Conservation (phyloP, 1,140 invertebrate genomes). For the Drosophila truncata region DNA sequence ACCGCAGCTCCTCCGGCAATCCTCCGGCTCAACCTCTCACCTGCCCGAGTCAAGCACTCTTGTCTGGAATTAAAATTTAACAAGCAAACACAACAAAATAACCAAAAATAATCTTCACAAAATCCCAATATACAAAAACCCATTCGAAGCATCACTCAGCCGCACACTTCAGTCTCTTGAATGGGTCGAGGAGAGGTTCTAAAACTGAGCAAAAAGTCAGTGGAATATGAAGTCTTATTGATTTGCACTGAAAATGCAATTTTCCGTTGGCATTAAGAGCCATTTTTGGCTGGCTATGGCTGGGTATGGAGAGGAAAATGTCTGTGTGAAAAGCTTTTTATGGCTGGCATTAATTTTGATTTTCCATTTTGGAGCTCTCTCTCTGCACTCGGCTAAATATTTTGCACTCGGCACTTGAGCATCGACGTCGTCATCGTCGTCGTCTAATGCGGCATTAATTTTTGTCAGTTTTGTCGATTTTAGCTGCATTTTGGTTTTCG, state of each 20-base stretch:
- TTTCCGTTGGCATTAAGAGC: slow-evolving; percentile 44
- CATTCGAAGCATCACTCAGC: slow-evolving; percentile 30
- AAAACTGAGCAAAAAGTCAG: slow-evolving; percentile 36
- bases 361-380: slow-evolving; percentile 40
- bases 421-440: slow-evolving; percentile 8
- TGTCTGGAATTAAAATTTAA: slow-evolving; percentile 52
- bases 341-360: slow-evolving; percentile 51
- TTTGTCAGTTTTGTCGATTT: slow-evolving; percentile 27
- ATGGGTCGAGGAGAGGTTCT: slow-evolving; percentile 3
- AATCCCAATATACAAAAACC: slow-evolving; percentile 29
- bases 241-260: slow-evolving; percentile 54
- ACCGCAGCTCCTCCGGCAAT: slow-evolving; percentile 8
- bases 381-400: slow-evolving; percentile 34
- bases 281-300: slow-evolving; percentile 5
- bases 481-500: slow-evolving; percentile 14
- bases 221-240: slow-evolving; percentile 42
- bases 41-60: slow-evolving; percentile 35
- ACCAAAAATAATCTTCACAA: slow-evolving; percentile 44
- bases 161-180: slow-evolving; percentile 25
- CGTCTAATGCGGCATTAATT: slow-evolving; percentile 25
- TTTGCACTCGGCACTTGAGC: slow-evolving; percentile 33
- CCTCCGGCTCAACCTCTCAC: neutral
- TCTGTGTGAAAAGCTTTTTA: slow-evolving; percentile 53
- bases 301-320: neutral
- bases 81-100: slow-evolving; percentile 53